These are phyloP conservation scores for Myanophis thanlyinensis DNA, from an alignment of 2,113 vertebrate species.

Conservation along the genomic window DNA sequence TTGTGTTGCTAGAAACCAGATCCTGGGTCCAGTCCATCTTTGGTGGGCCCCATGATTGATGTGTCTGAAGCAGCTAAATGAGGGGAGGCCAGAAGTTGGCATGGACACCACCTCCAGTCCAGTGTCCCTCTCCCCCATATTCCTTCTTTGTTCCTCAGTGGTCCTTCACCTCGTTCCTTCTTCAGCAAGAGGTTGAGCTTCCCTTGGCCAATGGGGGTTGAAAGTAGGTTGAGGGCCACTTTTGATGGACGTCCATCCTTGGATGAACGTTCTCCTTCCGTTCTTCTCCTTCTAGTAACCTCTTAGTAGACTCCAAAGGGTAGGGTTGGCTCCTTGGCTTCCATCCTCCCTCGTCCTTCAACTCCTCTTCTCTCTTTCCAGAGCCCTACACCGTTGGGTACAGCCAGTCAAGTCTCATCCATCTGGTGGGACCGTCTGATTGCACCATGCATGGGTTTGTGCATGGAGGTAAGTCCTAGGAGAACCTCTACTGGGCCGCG, in stretches of 20 bases:
- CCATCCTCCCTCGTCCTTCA: no score
- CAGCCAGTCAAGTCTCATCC: constrained; percentile 96
- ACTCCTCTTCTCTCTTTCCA: constrained; percentile 48
- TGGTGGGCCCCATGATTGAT: background rate
- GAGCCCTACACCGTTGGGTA: constrained; percentile 85
- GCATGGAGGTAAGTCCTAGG: constrained; percentile 82
- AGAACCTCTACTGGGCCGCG: fast-evolving
- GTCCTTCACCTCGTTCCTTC: no score
- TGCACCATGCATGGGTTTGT: constrained; percentile 89
- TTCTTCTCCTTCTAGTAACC: background rate
- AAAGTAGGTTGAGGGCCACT: background rate
- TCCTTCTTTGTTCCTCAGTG: background rate
- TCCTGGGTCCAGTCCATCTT: background rate
- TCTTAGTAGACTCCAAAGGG: background rate
- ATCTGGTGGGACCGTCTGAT: constrained; percentile 91
- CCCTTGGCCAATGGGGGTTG: background rate
- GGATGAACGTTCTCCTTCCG: background rate
- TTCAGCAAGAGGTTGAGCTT: no score
- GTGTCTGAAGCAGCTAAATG: background rate
- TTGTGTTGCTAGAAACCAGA: background rate
- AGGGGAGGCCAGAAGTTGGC: background rate
- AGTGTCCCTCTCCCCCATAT: background rate
- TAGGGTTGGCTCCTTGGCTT: background rate
- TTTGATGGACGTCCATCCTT: background rate
- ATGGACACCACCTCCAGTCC: background rate